Evolutionary conservation across 2,797 vertebrate genomes (phyloP).

Genomic region (Mallotus villosus): DNA sequence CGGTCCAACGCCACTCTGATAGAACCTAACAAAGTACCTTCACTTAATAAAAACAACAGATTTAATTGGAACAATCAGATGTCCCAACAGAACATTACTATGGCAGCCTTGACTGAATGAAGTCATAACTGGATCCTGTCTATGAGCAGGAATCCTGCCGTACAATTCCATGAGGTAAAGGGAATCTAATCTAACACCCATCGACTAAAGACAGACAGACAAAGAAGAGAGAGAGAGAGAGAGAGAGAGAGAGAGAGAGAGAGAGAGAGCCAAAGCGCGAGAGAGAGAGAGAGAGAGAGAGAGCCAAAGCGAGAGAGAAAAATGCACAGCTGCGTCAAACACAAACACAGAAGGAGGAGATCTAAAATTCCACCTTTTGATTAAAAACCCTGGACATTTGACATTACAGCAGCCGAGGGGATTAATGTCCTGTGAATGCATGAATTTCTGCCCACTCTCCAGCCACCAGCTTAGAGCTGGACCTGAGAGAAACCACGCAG

Average conservation of each 20-base stretch:
- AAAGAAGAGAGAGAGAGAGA: neutral
- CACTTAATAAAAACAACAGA: neutral
- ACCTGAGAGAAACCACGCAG: constrained; percentile 4
- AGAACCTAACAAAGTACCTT: no score
- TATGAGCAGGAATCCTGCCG: neutral
- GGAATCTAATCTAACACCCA: neutral
- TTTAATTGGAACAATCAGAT: no score
- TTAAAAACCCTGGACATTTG: constrained; percentile 24
- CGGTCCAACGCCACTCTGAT: no score
- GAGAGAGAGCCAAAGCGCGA: neutral
- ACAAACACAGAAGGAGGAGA: constrained; percentile 7
- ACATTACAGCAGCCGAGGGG: constrained; percentile 16
- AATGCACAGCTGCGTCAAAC: constrained; percentile 3
- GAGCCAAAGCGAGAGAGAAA: neutral
- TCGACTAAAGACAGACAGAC: neutral
- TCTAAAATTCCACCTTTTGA: constrained; percentile 19
- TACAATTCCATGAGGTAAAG: neutral
- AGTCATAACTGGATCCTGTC: neutral
- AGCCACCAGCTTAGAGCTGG: constrained; percentile 3
- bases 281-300: constrained; percentile 1
- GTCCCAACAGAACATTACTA: neutral
- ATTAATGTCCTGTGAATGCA: constrained; percentile 31
- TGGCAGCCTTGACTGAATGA: neutral
- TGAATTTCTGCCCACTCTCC: constrained; percentile 8
- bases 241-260: neutral